Base-by-base conservation (phyloP, 2,888 invertebrate genomes). In the Sycophila texana region DNA sequence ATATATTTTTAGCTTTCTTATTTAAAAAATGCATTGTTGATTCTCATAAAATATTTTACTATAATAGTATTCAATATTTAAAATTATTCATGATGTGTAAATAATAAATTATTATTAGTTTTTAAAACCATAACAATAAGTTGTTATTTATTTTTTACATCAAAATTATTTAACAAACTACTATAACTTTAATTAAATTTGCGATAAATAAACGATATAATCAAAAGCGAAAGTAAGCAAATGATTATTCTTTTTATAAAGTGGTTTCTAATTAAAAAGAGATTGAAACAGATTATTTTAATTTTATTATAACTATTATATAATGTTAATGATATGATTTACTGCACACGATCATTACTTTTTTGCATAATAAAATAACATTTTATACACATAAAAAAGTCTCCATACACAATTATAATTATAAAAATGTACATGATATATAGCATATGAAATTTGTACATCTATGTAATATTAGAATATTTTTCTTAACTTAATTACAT, bases 401-500 rank as follows among this genome's bases (percentile, higher is more conserved):
- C 58, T 61, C 13, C 51, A 68, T 57, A 66, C 39, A 71, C 66
- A 63, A 60, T 55, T 79, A 51, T 73, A 20, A 16, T 49, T 70
- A 61, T 72, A 73, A 73, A 77, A 80, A 80, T 80, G 68, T 80
- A 80, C 77, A 77, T 70, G 66, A 20, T 71, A 51, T 53, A 73
- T 66, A 79, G 51, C 57, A 65, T 70, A 73, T 76, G 57, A 71
- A 49, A 72, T 76, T 74, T 79, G 70, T 81, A 77, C 74, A 78
- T 74, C 22, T 77, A 74, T 53, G 66, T 75, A 73, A 65, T 77
- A 77, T 71, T 79, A 74, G 16, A 78, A 39, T 70, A 58, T 57
- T 55, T 58, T 20, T 51, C 65, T 71, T 74, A 81, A 77, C 20
- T 30, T 60, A 73, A 72, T 73, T 61, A 65, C 26, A 78, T 78